Percentiles rank a stretch among this genome's conserved stretches.
phyloP scores from a whole-genome alignment of 2,888 invertebrate species.

The Acrobasis suavella region DNA sequence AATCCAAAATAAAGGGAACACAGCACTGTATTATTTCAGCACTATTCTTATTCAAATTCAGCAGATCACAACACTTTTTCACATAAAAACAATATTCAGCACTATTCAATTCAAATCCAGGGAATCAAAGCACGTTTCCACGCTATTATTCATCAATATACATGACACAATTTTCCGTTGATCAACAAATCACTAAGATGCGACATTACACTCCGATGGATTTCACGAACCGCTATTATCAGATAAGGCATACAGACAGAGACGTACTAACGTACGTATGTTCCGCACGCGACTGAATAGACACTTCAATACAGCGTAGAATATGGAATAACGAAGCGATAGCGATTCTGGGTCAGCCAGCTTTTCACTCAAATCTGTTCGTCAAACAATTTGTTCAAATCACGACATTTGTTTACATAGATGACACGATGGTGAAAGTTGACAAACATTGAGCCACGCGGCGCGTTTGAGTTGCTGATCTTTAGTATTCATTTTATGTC shows the following conservation, averaged over 20 bases:
- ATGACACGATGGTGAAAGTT: slow-evolving; percentile 46
- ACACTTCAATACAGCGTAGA: slow-evolving; percentile 14
- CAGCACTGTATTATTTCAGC: neutral
- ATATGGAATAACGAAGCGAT: slow-evolving; percentile 36
- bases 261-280: slow-evolving; percentile 32
- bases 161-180: neutral
- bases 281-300: slow-evolving; percentile 37
- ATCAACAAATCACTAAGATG: neutral
- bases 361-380: slow-evolving; percentile 44
- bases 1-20: slow-evolving; percentile 10
- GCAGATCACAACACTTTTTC: neutral
- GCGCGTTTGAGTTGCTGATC: neutral
- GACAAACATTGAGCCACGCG: slow-evolving; percentile 8
- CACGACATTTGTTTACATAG: slow-evolving; percentile 39
- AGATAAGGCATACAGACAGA: slow-evolving; percentile 23
- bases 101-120: slow-evolving; percentile 1
- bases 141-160: neutral
- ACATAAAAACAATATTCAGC: neutral
- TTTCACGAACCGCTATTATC: slow-evolving; percentile 1
- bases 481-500: slow-evolving; percentile 18
- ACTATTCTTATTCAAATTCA: neutral
- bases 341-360: slow-evolving; percentile 54
- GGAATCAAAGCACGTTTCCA: neutral
- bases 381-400: slow-evolving; percentile 40
- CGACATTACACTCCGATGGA: neutral